Evolutionary conservation across 2,113 vertebrate genomes (phyloP).

Genomic region (Oxygymnocypris stewartii): DNA sequence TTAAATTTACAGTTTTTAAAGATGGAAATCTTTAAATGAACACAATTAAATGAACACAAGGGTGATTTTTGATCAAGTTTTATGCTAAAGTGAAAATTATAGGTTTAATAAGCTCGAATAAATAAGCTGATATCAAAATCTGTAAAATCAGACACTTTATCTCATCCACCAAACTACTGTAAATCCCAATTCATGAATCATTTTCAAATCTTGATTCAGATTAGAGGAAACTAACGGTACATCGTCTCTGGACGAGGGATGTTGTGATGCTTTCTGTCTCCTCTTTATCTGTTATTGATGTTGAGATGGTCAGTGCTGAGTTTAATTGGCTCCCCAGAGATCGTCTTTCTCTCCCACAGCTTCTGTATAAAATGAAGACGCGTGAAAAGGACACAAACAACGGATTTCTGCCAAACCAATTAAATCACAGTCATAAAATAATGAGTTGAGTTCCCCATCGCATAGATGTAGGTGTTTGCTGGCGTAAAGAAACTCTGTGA

Average conservation of each 20-base stretch:
- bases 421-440: slow-evolving; percentile 20
- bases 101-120: no score
- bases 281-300: neutral
- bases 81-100: no score
- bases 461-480: neutral
- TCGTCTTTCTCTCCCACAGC: neutral
- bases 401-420: slow-evolving; percentile 17
- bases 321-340: slow-evolving; percentile 58
- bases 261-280: neutral
- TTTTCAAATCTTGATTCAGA: neutral
- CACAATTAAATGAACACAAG: neutral
- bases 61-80: neutral
- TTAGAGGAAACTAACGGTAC: neutral
- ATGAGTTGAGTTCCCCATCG: neutral
- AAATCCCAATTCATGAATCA: neutral
- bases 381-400: neutral
- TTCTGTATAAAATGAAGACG: neutral
- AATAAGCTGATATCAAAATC: no score
- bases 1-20: neutral
- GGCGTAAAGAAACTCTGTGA: neutral
- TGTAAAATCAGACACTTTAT: neutral
- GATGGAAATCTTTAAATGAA: no score
- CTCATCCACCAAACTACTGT: neutral
- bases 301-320: slow-evolving; percentile 38
- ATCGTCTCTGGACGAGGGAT: neutral